Conservation (phyloP, 2,113 vertebrate species). For the Mormyrus iriodes region DNA sequence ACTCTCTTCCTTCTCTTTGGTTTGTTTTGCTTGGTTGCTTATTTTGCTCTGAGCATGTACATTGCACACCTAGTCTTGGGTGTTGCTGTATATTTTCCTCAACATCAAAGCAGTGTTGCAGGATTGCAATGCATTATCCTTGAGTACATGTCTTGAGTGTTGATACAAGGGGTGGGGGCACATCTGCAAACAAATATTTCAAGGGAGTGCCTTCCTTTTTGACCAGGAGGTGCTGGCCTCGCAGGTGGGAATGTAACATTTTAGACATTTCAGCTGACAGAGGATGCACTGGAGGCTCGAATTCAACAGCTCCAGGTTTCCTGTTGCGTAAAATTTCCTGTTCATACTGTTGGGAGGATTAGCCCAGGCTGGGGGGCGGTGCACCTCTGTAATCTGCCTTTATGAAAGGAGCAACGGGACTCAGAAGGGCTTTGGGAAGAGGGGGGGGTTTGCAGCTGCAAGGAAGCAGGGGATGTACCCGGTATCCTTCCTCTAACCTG, state of each 20-base stretch:
- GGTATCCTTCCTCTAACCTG: constrained; percentile 48
- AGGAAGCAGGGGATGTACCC: constrained; percentile 6
- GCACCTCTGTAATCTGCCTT: not conserved
- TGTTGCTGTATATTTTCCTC: not conserved
- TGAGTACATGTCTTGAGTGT: not conserved
- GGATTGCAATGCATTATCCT: not conserved
- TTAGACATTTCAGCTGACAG: constrained; percentile 17
- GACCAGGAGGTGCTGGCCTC: constrained; percentile 16
- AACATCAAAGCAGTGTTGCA: no score
- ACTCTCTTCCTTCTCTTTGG: not conserved
- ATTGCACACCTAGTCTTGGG: not conserved
- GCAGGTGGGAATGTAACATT: constrained; percentile 17
- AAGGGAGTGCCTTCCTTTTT: constrained; percentile 11
- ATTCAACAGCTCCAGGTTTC: constrained; percentile 17
- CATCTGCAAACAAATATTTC: not conserved
- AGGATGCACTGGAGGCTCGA: not conserved
- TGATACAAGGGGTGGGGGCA: not conserved
- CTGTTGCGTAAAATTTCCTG: constrained; percentile 22
- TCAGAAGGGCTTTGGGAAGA: no score
- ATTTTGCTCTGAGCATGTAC: not conserved
- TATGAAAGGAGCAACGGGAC: not conserved
- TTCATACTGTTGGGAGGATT: not conserved
- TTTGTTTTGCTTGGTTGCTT: not conserved
- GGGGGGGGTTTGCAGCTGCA: not conserved
- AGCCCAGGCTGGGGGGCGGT: not conserved